Evolutionary conservation across 2,888 invertebrate species (phyloP).

Genomic region (Chrysomela aeneicollis): DNA sequence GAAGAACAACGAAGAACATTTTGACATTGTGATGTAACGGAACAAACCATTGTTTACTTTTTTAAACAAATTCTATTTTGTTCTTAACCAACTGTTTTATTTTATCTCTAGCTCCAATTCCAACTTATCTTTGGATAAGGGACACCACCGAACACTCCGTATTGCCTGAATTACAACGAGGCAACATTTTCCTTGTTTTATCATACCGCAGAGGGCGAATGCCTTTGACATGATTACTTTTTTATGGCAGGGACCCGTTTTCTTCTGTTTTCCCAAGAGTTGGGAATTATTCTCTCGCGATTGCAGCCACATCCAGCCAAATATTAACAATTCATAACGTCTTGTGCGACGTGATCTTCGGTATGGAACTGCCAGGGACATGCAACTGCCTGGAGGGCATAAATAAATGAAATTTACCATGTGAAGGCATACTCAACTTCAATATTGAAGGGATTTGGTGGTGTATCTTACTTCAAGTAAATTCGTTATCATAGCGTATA

Average conservation of each 20-base stretch:
- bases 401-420: constrained; percentile 40
- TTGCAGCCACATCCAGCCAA: constrained; percentile 43
- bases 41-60: too few species aligned
- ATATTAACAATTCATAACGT: constrained; percentile 54
- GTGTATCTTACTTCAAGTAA: constrained; percentile 30
- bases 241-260: constrained; percentile 41
- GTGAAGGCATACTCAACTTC: constrained; percentile 29
- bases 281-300: constrained; percentile 46
- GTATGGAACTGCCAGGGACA: constrained; percentile 19
- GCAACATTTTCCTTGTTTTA: constrained; percentile 31
- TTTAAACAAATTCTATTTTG: too few species aligned
- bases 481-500: background rate
- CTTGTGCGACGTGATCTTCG: constrained; percentile 48
- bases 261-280: constrained; percentile 46
- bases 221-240: constrained; percentile 45
- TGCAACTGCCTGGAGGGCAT: constrained; percentile 46
- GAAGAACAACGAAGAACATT: too few species aligned
- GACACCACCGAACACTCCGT: too few species aligned
- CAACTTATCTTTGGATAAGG: too few species aligned
- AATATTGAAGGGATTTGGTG: constrained; percentile 19
- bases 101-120: too few species aligned
- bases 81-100: too few species aligned
- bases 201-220: constrained; percentile 39
- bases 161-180: background rate
- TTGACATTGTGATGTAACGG: too few species aligned